Evolutionary conservation across 2,888 invertebrate species (phyloP).

Genomic region (Dyspetes luteomarginatus): DNA sequence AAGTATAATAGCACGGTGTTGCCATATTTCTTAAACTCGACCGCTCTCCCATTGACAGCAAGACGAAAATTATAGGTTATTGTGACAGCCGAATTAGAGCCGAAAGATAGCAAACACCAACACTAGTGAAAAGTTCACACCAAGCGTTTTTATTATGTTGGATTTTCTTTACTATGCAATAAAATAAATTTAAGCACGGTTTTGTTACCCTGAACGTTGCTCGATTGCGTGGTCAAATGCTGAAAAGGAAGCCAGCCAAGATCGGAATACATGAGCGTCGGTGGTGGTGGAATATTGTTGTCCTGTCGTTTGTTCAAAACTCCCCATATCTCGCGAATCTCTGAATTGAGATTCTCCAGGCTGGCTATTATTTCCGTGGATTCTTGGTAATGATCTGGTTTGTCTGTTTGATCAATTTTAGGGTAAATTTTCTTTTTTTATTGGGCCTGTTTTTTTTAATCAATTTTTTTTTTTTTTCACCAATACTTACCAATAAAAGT

Average conservation of each 20-base stretch:
- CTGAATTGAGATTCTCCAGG: constrained; percentile 88
- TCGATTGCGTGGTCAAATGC: constrained; percentile 76
- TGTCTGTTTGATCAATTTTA: constrained; percentile 73
- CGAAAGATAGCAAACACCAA: too few relatives aligned
- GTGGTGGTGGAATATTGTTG: constrained; percentile 84
- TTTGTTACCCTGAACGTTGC: constrained; percentile 75
- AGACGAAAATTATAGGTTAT: too few relatives aligned
- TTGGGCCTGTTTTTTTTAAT: constrained; percentile 9
- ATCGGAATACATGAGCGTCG: constrained; percentile 85
- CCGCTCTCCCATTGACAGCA: too few relatives aligned
- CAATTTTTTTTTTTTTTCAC: neutral
- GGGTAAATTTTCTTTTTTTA: neutral
- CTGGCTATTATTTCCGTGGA: constrained; percentile 89
- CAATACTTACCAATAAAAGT: constrained; percentile 80
- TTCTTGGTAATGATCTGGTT: constrained; percentile 86
- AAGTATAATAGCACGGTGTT: too few relatives aligned
- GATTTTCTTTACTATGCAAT: too few relatives aligned
- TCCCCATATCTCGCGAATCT: constrained; percentile 89
- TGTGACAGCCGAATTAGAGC: too few relatives aligned
- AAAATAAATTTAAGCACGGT: neutral
- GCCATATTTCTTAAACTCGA: too few relatives aligned
- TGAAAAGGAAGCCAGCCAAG: constrained; percentile 84
- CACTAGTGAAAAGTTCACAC: too few relatives aligned
- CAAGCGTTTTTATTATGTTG: too few relatives aligned
- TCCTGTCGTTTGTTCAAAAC: constrained; percentile 87